Base-by-base conservation (phyloP, 2,888 invertebrate genomes). In the Drosophila falleni region DNA sequence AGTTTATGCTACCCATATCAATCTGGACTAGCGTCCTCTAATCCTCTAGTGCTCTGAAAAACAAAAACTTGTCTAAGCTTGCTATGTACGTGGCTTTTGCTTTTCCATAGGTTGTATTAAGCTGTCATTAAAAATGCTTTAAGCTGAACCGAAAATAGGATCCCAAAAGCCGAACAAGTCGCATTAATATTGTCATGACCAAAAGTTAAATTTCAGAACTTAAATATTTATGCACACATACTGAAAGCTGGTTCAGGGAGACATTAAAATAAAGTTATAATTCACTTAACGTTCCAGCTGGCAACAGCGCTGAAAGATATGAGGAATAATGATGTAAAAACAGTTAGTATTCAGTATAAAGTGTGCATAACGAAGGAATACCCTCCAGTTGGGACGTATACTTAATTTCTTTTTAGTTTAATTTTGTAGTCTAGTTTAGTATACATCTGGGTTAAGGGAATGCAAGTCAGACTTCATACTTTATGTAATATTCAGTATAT, bases 241-340 rank as follows among this genome's bases (percentile, higher is more conserved):
- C 31, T 31, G 39, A 33, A 26, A 10, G 49, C 23, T 31, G 46
- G 47, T 33, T n/a, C 23, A 35, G 31, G 15, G 47, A 15, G 59
- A 29, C 47, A 75, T 70, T 76, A 62, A 70, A 75, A 80, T 81
- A 46, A 71, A 68, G 59, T 76, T 60, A 64, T 76, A 65, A 78
- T 72, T 80, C 65, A 75, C 61, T 66, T 67, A 72, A 79, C 50
- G 51, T 60, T 47, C 55, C 61, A 60, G 54, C 63, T 62, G 66
- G 37, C 59, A 56, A 37, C 50, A 64, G 64, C 46, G 44, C 23
- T 13, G 0, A 60, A 44, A 79, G 67, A 81, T 71, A 62, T 62
- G 64, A 41, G 26, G 19, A 60, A 44, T 8, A 31, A 37, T 49
- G 41, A 39, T 16, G n/a, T 41, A 33, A 39, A 49, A 53, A 44